These are phyloP conservation scores for Drosophila phalerata DNA, from an alignment of 2,888 invertebrate species.

Conservation along the genomic window DNA sequence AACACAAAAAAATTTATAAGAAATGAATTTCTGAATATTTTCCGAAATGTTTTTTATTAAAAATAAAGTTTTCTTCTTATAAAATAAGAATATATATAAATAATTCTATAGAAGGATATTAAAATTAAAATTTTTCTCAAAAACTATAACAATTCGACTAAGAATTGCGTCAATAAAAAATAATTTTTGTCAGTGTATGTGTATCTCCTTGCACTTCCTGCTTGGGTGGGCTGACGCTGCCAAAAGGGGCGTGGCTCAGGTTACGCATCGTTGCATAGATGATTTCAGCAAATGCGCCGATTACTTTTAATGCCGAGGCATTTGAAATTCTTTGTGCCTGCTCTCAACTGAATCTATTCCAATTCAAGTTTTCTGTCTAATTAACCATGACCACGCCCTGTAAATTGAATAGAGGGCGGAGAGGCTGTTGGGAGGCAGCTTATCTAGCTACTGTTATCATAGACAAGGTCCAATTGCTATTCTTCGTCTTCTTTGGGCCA, in stretches of 20 bases:
- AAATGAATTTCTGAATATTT: no score
- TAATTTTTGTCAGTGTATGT: not conserved
- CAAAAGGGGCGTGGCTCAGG: conserved; percentile 39
- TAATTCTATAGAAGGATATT: no score
- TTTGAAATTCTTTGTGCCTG: conserved; percentile 7
- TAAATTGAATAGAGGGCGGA: conserved; percentile 59
- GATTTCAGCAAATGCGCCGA: conserved; percentile 64
- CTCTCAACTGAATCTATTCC: not conserved
- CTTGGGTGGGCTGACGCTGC: conserved; percentile 62
- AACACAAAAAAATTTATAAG: no score
- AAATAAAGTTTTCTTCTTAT: no score
- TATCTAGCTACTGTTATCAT: conserved; percentile 64
- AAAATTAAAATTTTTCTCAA: not conserved
- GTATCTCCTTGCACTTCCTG: conserved; percentile 64
- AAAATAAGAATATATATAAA: no score
- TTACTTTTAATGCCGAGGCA: conserved; percentile 66
- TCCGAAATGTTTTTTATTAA: no score
- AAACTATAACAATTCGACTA: no score
- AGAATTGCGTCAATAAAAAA: not conserved
- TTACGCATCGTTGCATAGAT: conserved; percentile 76
- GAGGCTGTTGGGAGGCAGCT: conserved; percentile 22
- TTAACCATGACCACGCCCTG: conserved; percentile 52
- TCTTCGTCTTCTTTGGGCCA: conserved; percentile 36
- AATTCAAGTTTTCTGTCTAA: conserved; percentile 38
- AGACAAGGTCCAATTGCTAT: conserved; percentile 1